Base-by-base conservation (phyloP, 2,113 vertebrate species). In the Pygoscelis antarcticus region DNA sequence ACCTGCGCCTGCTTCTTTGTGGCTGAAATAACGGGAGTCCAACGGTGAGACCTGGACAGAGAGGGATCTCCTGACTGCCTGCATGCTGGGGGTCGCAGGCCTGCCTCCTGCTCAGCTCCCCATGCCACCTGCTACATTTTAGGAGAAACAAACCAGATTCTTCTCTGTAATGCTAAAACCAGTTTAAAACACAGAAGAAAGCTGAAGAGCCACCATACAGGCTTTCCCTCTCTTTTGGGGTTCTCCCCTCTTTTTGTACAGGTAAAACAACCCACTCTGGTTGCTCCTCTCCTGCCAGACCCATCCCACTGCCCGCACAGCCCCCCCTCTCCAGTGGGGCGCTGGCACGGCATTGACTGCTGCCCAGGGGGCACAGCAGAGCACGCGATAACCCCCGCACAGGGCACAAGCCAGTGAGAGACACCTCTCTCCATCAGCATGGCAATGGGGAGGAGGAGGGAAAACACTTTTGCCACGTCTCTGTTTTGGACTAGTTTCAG, bases 111-210 rank as follows among this genome's bases (percentile, higher is more conserved):
- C 42, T 7, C 76, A 36, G 57, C 58, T 44, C 61, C 34, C 40
- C 26, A 16, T 0, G 3, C 18, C 6, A 32, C 9, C 19, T 0
- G 0, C 38, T 26, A 2, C 10, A 3, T 17, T 34, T 52, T 1
- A 40, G 54, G 40, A 65, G 26, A 65, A 74, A 13, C 6, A 16
- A 30, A 62, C 34, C 9, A 47, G 12, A 75, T n/a, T 26, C 2
- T 20, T 20, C 20, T 57, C 7, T 3, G 4, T 4, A 68, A 49
- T 13, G 18, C 80, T 62, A 34, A 68, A 65, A n/a, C 2, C 34
- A 40, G n/a, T 20, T 49, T 6, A 40, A 44, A 57, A 7, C 30
- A 29, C 10, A n/a, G 20, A 23, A 42, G 9, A 6, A 65, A 66
- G 38, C 13, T 6, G 1, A 55, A 44, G 4, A 74, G 20, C 4